Base-by-base conservation (phyloP, 2,888 invertebrate genomes). In the Rhingia campestris region DNA sequence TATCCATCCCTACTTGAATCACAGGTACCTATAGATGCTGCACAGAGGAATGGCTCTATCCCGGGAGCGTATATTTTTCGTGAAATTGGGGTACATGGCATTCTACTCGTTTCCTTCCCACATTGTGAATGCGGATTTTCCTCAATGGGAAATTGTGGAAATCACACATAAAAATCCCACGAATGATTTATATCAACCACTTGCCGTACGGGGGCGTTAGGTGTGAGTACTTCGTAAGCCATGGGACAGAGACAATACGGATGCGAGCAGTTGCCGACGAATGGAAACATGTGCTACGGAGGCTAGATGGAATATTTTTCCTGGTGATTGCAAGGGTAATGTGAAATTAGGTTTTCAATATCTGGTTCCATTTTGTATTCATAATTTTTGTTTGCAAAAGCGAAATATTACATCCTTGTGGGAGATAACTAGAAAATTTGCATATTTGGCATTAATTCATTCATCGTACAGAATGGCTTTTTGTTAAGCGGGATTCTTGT, bases 171-270 rank as follows among this genome's bases (percentile, higher is more conserved):
- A 75, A 81, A 81, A 72, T 73, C 77, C 77, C 77, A 51, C 61
- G 59, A 82, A 82, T 82, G 81, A 77, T 82, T 77, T 82, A 82
- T 82, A 77, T 72, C 81, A 82, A 82, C 81, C 81, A 82, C 81
- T 82, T 77, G 76, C 53, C 43, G 54, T 43, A 2, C 22, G 22
- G 22, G 22, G 49, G 49, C 30, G 22, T 30, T 49, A 30, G 49
- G 49, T 49, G 9, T 14, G 49, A 30, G 49, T 9, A 22, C 22
- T 22, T 22, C 4, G 49, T 9, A 49, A 30, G 30, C 10, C 30
- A 49, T 9, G 45, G 9, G 14, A 14, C n/a, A 9, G 9, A 30
- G 30, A 7, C 7, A 30, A 54, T 10, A 51, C 58, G 39, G 61
- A 53, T 56, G 49, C 56, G 47, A 63, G 39, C 56, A 70, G 54